phyloP scores from a whole-genome alignment of 92 coral and sea anemone species.

The Epizoanthus fatuus region DNA sequence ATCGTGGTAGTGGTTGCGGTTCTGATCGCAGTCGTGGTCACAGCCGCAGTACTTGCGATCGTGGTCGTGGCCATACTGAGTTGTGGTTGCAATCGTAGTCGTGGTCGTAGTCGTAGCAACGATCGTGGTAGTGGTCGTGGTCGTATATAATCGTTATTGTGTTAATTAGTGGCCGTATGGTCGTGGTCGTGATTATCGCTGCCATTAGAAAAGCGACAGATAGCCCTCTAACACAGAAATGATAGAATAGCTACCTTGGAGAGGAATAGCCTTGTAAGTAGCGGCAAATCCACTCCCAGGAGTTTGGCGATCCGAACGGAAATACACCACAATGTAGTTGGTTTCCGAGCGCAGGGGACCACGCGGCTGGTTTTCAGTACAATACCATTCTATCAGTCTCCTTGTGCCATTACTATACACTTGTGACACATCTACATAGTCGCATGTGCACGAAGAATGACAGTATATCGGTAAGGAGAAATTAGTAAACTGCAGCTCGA shows the following conservation, averaged over 20 bases:
- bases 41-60: no score
- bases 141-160: no score
- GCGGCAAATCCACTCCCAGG: conserved; percentile 1
- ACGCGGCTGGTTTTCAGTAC: not conserved
- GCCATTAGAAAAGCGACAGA: no score
- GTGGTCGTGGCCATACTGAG: no score
- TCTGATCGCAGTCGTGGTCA: no score
- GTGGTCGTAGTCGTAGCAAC: no score
- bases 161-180: no score
- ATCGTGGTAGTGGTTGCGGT: no score
- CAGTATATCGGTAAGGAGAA: not conserved
- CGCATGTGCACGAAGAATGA: not conserved
- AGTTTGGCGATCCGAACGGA: not conserved
- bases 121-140: no score
- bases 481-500: not conserved
- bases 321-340: not conserved
- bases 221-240: no score
- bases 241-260: conserved; percentile 10
- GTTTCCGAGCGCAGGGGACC: conserved; percentile 1
- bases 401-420: not conserved
- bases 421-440: not conserved
- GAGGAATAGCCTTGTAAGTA: conserved; percentile 4
- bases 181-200: no score
- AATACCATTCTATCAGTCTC: not conserved
- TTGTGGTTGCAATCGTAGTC: no score